These are phyloP conservation scores for Leptobrachium leishanense DNA, from an alignment of 2,113 vertebrate species.

Conservation along the genomic window DNA sequence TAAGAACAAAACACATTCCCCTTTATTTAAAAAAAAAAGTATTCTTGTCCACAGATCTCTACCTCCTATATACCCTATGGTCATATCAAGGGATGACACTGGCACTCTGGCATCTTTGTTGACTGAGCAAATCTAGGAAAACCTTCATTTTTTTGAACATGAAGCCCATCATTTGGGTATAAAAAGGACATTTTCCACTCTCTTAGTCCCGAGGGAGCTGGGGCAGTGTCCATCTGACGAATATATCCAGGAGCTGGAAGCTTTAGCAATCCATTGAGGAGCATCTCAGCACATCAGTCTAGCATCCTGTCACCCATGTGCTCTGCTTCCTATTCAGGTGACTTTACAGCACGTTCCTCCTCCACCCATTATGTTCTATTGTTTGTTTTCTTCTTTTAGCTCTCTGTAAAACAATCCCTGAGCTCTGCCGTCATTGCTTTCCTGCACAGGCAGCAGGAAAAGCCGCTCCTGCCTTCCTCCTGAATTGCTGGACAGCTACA, in stretches of 20 bases:
- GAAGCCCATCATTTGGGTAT: slow-evolving; percentile 37
- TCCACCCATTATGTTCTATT: background rate
- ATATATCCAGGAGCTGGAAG: slow-evolving; percentile 55
- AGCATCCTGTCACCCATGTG: slow-evolving; percentile 53
- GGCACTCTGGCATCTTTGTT: no score
- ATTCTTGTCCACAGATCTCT: no score
- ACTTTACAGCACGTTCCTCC: slow-evolving; percentile 42
- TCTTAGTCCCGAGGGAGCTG: slow-evolving; percentile 39
- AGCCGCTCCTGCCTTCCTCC: background rate
- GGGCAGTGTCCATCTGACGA: slow-evolving; percentile 53
- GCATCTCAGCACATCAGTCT: slow-evolving; percentile 53
- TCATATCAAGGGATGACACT: no score
- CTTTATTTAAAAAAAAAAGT: no score
- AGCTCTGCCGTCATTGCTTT: slow-evolving; percentile 51
- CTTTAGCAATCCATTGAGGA: slow-evolving; percentile 65
- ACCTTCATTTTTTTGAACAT: no score
- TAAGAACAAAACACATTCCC: no score
- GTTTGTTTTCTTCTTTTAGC: background rate
- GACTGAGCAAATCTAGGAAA: no score
- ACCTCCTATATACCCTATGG: no score
- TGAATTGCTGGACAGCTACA: slow-evolving; percentile 36
- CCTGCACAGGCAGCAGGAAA: slow-evolving; percentile 34
- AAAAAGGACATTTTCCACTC: slow-evolving; percentile 38
- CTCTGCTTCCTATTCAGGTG: slow-evolving; percentile 47
- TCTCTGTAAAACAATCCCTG: slow-evolving; percentile 33